Conservation (phyloP, 2,113 vertebrate species). For the Nothocercus julius region DNA sequence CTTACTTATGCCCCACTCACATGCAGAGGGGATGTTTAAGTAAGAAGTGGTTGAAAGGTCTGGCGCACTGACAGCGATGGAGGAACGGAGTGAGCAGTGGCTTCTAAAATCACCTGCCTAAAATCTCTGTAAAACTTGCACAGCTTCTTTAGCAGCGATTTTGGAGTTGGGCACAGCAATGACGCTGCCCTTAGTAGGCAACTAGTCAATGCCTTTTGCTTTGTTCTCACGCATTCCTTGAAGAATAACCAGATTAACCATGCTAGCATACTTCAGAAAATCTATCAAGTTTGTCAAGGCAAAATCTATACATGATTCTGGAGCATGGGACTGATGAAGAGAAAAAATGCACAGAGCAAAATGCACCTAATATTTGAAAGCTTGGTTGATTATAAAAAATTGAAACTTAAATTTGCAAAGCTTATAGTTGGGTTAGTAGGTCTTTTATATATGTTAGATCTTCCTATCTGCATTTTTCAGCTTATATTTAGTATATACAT, state of each 20-base stretch:
- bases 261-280: fast-evolving
- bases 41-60: slow-evolving; percentile 42
- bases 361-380: background rate
- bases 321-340: background rate
- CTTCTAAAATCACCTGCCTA: background rate
- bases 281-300: background rate
- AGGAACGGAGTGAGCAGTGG: slow-evolving; percentile 15
- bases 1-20: slow-evolving; percentile 36
- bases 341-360: background rate
- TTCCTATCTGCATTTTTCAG: background rate
- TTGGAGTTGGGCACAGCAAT: background rate
- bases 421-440: background rate
- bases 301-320: fast-evolving
- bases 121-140: background rate
- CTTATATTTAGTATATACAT: background rate
- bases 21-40: background rate
- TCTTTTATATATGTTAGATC: background rate
- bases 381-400: background rate
- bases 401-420: background rate
- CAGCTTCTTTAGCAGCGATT: background rate
- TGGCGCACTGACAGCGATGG: background rate
- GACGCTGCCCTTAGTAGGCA: background rate
- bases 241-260: background rate
- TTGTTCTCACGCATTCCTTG: background rate
- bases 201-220: background rate